Percentiles rank a stretch among this genome's conserved stretches.
These are phyloP conservation scores for Lucilia cuprina DNA, from an alignment of 1,140 invertebrate genomes.

Conservation along the genomic window DNA sequence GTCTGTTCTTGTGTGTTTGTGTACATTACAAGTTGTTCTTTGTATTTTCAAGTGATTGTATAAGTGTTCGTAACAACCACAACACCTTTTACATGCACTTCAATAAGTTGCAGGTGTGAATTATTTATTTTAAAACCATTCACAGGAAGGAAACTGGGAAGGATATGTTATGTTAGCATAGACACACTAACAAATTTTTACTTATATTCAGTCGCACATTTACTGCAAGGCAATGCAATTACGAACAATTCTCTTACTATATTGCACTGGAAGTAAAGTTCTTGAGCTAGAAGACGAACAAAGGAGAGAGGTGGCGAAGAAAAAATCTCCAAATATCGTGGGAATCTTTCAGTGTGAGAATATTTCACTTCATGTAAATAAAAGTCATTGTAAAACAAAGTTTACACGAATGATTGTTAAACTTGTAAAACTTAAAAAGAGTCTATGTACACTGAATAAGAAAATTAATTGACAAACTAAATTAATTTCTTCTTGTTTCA, in stretches of 20 bases:
- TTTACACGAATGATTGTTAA: not conserved
- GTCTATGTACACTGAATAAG: not conserved
- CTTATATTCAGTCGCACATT: not conserved
- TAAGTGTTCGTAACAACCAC: not conserved
- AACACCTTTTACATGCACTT: slow-evolving; percentile 23
- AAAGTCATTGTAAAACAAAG: not conserved
- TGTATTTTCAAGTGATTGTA: not conserved
- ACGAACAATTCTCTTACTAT: not conserved
- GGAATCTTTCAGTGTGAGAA: not conserved
- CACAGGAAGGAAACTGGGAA: not conserved
- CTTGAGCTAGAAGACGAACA: not conserved
- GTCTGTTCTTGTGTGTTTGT: not conserved
- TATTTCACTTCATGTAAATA: not conserved
- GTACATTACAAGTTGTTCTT: not conserved
- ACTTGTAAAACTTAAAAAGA: not conserved
- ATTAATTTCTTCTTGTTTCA: too few relatives aligned
- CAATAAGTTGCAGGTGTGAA: slow-evolving; percentile 22
- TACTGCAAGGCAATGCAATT: not conserved
- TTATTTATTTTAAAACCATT: slow-evolving; percentile 24
- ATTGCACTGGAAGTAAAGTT: not conserved
- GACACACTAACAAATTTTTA: not conserved
- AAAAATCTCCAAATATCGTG: not conserved
- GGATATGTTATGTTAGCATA: not conserved
- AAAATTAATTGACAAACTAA: too few relatives aligned
- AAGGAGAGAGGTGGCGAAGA: not conserved